Base-by-base conservation (phyloP, 2,113 vertebrate genomes). In the Vimba vimba region DNA sequence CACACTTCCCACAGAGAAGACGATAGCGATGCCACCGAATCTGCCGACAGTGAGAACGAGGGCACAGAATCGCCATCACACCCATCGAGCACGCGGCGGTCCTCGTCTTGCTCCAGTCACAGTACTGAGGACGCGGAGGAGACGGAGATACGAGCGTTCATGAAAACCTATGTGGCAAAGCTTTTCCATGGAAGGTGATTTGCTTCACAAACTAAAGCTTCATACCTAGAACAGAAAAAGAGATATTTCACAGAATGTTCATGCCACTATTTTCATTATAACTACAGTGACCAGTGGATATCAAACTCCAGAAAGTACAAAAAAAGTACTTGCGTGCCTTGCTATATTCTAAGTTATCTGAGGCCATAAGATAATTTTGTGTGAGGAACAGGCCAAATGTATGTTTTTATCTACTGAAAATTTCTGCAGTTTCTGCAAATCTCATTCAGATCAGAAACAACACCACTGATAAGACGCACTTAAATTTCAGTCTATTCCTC, bases 11-110 rank as follows among this genome's bases (percentile, higher is more conserved):
- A 82, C 10, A 55, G 23, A 57, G 62, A 13, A 2, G 93, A 88
- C 2, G 93, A 93, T 90, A 99, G 97, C 0, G 97, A 99, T 27
- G 95, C 95, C 82, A 99, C 98, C 0, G 97, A 98, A 90, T 99
- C 97, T 0, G 97, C 97, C 0, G 97, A 99, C 94, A 99, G 98
- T 0, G 97, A 99, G 85, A 96, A 97, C 0, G 98, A 98, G 85
- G 92, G 91, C 91, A 95, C 94, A 0, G 96, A 94, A 82, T 96
- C 95, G 0, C 94, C 95, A 0, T 90, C 89, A 0, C 93, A 93
- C 21, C 88, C 27, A 77, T 97, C 97, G 27, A 90, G 93, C 50
- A 93, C 93, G 52, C 94, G 88, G 8, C 95, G 95, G 55, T 97
- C 97, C 0, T 98, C 98, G 0, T 98, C 96, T 71, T 97, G 97